Conservation (phyloP, 2,797 vertebrate genomes). For the Helarctos malayanus region DNA sequence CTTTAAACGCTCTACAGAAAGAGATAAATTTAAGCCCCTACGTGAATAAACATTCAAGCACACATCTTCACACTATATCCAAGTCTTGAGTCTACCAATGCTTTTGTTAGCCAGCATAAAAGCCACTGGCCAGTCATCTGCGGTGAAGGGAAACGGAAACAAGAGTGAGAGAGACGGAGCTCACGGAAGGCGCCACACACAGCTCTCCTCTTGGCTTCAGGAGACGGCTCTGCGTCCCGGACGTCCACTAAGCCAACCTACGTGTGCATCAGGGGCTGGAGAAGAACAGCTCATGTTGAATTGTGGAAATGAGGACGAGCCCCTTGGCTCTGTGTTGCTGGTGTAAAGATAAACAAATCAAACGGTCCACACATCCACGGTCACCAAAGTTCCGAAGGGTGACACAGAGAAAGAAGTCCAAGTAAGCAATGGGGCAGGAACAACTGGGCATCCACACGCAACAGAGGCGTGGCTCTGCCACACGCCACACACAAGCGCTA, state of each 20-base stretch:
- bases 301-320: too few relatives aligned
- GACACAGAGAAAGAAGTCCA: not conserved
- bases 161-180: fast-evolving
- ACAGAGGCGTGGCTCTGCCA: not conserved
- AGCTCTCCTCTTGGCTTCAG: not conserved
- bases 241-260: not conserved
- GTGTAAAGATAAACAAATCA: not conserved
- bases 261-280: not conserved
- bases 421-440: fast-evolving
- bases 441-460: not conserved
- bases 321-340: not conserved
- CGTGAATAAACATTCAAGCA: not conserved
- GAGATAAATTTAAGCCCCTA: not conserved
- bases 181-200: too few relatives aligned
- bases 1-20: not conserved
- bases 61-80: not conserved
- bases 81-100: not conserved
- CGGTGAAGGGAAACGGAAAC: not conserved
- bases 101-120: not conserved
- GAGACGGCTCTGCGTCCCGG: not conserved
- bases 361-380: not conserved
- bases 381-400: not conserved
- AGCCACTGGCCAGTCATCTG: not conserved
- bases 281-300: not conserved
- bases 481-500: fast-evolving